Conservation (phyloP, 2,888 invertebrate species). For the Stenolophus ochropezus region DNA sequence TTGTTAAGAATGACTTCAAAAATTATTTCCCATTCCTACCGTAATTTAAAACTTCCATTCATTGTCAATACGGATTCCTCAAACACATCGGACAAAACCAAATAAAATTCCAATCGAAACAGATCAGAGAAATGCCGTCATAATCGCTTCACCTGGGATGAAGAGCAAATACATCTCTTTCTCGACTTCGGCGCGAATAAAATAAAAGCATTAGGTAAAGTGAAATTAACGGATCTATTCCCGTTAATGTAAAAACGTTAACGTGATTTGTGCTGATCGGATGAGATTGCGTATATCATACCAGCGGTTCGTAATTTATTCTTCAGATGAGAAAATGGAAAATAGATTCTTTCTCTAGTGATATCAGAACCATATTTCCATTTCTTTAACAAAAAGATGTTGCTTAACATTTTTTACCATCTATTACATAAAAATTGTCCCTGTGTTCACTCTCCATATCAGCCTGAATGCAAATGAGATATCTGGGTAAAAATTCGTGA, state of each 20-base stretch:
- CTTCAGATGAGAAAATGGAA: conserved; percentile 24
- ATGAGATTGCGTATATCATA: conserved; percentile 19
- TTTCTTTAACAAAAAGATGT: not conserved
- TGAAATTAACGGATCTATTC: conserved; percentile 10
- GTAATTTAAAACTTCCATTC: not conserved
- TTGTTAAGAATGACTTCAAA: not conserved
- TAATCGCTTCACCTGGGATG: conserved; percentile 28
- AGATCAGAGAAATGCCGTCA: conserved; percentile 2
- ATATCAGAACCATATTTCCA: not conserved
- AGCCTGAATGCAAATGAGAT: no score
- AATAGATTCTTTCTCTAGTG: conserved; percentile 18
- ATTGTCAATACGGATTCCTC: not conserved
- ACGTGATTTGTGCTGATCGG: conserved; percentile 34
- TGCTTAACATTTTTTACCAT: no score
- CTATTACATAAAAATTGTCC: no score
- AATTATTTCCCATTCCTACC: not conserved
- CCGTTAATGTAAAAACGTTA: conserved; percentile 29
- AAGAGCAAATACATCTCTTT: conserved; percentile 7
- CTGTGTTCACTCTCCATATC: no score
- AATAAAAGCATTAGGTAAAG: conserved; percentile 20
- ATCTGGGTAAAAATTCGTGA: no score
- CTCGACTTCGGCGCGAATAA: not conserved
- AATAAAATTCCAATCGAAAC: conserved; percentile 27
- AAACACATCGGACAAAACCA: conserved; percentile 12
- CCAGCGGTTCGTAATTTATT: conserved; percentile 22